Percentiles rank a stretch among this genome's conserved stretches.
These are phyloP conservation scores for Pseudomyrmex concolor DNA, from an alignment of 1,140 invertebrate genomes.

Conservation along the genomic window DNA sequence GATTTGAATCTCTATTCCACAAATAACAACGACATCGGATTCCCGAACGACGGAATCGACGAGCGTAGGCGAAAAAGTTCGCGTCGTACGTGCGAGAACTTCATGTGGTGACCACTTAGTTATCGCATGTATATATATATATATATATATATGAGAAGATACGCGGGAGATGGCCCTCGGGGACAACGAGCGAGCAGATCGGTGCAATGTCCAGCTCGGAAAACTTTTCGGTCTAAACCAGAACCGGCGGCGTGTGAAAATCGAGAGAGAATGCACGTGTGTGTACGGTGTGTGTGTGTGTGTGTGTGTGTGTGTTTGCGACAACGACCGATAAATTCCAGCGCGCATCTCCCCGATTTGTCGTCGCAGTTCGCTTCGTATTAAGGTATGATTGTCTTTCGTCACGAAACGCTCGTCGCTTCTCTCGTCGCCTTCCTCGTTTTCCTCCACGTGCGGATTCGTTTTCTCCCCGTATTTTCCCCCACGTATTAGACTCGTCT, in stretches of 20 bases:
- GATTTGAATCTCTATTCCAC: constrained; percentile 40
- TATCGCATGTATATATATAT: constrained; percentile 8
- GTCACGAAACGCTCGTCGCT: constrained; percentile 75
- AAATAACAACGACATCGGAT: constrained; percentile 42
- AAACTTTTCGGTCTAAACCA: constrained; percentile 13
- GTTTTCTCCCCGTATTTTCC: constrained; percentile 9
- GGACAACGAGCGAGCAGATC: constrained; percentile 27
- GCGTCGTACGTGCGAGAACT: constrained; percentile 33
- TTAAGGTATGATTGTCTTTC: constrained; percentile 80
- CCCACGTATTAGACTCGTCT: constrained; percentile 18
- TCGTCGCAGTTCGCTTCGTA: constrained; percentile 58
- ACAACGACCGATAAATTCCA: constrained; percentile 17
- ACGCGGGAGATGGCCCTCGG: constrained; percentile 5
- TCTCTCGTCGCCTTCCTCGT: constrained; percentile 40
- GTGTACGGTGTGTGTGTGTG: too few species aligned
- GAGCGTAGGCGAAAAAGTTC: constrained; percentile 8
- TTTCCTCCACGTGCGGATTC: constrained; percentile 6
- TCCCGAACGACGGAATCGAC: constrained; percentile 12
- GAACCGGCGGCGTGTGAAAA: constrained; percentile 29
- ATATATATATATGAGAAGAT: background rate
- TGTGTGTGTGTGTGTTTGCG: background rate
- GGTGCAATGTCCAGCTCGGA: background rate
- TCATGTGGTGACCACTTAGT: constrained; percentile 1
- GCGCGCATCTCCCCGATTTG: constrained; percentile 13
- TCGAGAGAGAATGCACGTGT: constrained; percentile 12